Evolutionary conservation across 1,140 invertebrate species (phyloP), one percentile per base, ranked within the genome.

Genomic region (Calliopsis andreniformis): DNA sequence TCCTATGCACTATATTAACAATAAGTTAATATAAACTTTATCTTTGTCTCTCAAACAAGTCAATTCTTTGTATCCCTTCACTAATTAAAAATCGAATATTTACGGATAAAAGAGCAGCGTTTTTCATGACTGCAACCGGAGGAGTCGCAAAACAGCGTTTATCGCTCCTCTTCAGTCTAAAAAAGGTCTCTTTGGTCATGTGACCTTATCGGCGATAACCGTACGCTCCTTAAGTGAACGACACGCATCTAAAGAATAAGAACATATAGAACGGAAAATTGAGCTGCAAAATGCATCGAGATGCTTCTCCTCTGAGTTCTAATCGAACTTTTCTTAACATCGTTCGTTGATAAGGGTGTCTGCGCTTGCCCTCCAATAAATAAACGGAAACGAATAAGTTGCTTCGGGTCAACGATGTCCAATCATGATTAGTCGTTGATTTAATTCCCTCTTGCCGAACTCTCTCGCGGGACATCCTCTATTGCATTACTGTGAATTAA

Each of bases 141-240:
- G 5, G 1, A 2, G 20, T 14, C 30, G 16, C 10, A 49, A 59
- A n/a, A 39, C 1, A 70, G 30, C 6, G 18, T 62, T 66, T 66
- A 73, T 73, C 62, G 20, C 45, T 66, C 16, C 14, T 35, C 28
- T n/a, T 43, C 18, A 2, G 43, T 43, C 16, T 39, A 45, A 56
- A 66, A 47, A 35, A 20, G 16, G 56, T 32, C 63, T 66, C 61
- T 45, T 64, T 55, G 49, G 70, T 73, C 70, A 73, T n/a, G 25
- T n/a, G 45, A 28, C 49, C 67, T 73, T 66, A 73, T 73, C 62
- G 39, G 28, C 12, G 39, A 67, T 73, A 47, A 66, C 16, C 30
- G n/a, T 14, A 14, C 42, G 39, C 25, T 16, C 18, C 4, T 14
- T 18, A 8, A 72, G 35, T 12, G 45, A 30, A 18, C 2, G 45